phyloP scores from a whole-genome alignment of 2,888 invertebrate genomes.

The Napeogenes sylphis region DNA sequence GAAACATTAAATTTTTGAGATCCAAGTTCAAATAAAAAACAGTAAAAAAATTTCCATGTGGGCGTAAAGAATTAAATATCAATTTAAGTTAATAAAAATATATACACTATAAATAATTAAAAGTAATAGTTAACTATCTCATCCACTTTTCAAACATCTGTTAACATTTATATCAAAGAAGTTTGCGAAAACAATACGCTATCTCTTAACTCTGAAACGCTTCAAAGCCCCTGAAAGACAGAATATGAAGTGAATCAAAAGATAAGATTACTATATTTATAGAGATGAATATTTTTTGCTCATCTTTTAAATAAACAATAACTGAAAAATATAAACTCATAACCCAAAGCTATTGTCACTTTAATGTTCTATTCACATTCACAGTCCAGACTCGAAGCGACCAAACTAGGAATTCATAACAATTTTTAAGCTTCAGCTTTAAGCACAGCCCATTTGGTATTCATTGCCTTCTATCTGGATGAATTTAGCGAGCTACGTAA shows the following conservation, averaged over 20 bases:
- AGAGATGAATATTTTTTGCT: background rate
- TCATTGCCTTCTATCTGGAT: constrained; percentile 47
- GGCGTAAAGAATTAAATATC: too few species aligned
- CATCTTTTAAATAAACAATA: constrained; percentile 2
- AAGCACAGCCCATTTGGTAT: constrained; percentile 31
- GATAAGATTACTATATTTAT: constrained; percentile 1
- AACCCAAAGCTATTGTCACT: background rate
- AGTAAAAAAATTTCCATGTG: too few species aligned
- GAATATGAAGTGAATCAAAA: background rate
- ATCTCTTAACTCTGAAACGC: background rate
- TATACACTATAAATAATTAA: too few species aligned
- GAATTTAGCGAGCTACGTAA: constrained; percentile 40
- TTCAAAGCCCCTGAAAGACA: background rate
- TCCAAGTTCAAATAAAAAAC: too few species aligned
- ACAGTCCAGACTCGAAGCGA: constrained; percentile 13
- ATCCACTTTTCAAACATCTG: background rate
- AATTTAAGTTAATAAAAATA: too few species aligned
- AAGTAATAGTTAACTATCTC: too few species aligned
- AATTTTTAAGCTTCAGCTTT: constrained; percentile 22
- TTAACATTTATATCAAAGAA: background rate
- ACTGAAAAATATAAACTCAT: background rate
- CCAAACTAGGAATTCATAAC: constrained; percentile 23
- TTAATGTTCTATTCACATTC: constrained; percentile 15
- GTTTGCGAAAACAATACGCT: background rate
- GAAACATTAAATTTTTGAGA: too few species aligned